phyloP scores from a whole-genome alignment of 2,113 vertebrate genomes.

The Myiozetetes cayanensis region DNA sequence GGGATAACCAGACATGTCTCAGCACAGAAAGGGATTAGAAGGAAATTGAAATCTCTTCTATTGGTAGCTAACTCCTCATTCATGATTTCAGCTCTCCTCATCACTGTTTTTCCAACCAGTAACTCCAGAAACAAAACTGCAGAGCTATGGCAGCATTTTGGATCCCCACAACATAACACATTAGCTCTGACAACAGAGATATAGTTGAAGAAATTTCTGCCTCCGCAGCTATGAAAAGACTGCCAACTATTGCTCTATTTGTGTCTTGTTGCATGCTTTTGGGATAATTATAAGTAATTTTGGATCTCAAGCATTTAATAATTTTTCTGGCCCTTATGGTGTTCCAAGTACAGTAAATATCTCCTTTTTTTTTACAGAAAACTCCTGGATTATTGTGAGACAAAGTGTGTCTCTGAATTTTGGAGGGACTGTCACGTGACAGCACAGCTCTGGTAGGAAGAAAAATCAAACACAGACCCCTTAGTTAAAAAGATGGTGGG shows the following conservation, averaged over 20 bases:
- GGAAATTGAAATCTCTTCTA: not conserved
- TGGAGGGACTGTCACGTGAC: not conserved
- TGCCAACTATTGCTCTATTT: not conserved
- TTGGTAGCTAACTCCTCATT: not conserved
- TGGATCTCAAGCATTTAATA: not conserved
- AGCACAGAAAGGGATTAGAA: not conserved
- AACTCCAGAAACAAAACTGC: not conserved
- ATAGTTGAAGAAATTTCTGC: not conserved
- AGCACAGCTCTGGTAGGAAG: not conserved
- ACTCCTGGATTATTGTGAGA: not conserved
- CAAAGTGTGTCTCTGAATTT: not conserved
- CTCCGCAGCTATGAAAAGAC: not conserved
- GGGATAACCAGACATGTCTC: not conserved
- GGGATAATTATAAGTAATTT: not conserved
- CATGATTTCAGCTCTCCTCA: not conserved
- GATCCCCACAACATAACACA: not conserved
- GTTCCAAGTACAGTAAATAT: not conserved
- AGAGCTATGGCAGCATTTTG: not conserved
- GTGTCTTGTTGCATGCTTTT: not conserved
- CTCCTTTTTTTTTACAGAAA: not conserved
- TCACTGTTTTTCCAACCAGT: not conserved
- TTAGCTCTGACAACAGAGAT: not conserved
- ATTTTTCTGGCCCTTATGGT: not conserved
- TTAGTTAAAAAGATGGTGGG: not conserved
- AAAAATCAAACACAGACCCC: not conserved